Conservation (phyloP, 2,888 invertebrate species). For the Drosophila siamana region DNA sequence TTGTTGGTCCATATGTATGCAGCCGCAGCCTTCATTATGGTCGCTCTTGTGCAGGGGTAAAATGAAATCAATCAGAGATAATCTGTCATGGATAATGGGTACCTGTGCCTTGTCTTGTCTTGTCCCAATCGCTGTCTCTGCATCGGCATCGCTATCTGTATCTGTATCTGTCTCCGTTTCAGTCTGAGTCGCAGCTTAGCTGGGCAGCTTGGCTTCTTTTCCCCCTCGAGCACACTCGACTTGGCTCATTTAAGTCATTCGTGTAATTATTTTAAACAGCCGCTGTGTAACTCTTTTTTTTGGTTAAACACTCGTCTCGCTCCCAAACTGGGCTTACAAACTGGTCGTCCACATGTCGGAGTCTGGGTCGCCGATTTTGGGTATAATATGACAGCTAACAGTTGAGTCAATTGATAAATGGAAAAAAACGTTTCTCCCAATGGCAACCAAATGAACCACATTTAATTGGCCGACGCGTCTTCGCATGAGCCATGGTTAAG, state of each 20-base stretch:
- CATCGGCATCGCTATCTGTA: not conserved
- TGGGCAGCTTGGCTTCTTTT: conserved; percentile 3
- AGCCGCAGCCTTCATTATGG: conserved; percentile 69
- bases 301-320: conserved; percentile 72
- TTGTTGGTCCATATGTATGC: conserved; percentile 62
- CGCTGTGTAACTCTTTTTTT: conserved; percentile 79
- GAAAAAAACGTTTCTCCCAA: conserved; percentile 56
- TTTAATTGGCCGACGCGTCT: conserved; percentile 65
- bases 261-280: conserved; percentile 82
- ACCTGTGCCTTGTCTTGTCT: conserved; percentile 65
- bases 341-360: conserved; percentile 18
- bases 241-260: conserved; percentile 75
- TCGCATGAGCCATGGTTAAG: not conserved
- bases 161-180: not conserved
- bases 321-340: conserved; percentile 22
- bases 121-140: conserved; percentile 29
- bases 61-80: conserved; percentile 82
- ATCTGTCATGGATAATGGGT: conserved; percentile 78
- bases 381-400: conserved; percentile 83
- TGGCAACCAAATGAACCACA: conserved; percentile 70
- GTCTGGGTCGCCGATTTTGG: conserved; percentile 68
- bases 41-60: conserved; percentile 53
- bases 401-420: conserved; percentile 81
- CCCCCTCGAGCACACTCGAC: conserved; percentile 49
- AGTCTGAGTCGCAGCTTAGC: conserved; percentile 6